Evolutionary conservation across 2,113 vertebrate genomes (phyloP).

Genomic region (Gulo gulo): DNA sequence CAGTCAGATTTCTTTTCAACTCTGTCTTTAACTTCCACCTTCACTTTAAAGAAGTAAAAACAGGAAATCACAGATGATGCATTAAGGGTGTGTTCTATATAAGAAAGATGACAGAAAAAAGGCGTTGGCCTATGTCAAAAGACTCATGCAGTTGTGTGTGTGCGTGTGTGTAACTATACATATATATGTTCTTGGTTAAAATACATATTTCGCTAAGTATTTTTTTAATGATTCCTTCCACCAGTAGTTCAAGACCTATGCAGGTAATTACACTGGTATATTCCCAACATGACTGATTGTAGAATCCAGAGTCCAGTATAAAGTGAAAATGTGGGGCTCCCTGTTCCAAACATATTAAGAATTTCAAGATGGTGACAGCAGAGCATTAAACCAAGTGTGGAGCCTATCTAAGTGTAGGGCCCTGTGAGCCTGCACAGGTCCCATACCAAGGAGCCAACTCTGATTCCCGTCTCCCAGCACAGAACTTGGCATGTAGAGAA

Average conservation of each 20-base stretch:
- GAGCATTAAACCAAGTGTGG: background rate
- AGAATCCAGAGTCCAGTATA: background rate
- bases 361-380: background rate
- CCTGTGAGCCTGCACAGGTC: background rate
- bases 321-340: background rate
- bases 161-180: background rate
- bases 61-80: conserved; percentile 55
- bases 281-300: background rate
- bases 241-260: background rate
- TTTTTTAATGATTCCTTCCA: too few relatives aligned
- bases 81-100: conserved; percentile 41
- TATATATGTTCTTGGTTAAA: background rate
- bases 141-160: background rate
- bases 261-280: background rate
- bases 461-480: background rate
- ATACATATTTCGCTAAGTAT: background rate
- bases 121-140: background rate
- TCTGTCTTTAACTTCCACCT: conserved; percentile 18
- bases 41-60: conserved; percentile 54
- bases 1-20: conserved; percentile 26
- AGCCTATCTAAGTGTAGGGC: background rate
- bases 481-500: background rate
- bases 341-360: background rate
- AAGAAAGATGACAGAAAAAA: conserved; percentile 7
- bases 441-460: background rate